Conservation (phyloP, 2,888 invertebrate species). For the Halictus ligatus region DNA sequence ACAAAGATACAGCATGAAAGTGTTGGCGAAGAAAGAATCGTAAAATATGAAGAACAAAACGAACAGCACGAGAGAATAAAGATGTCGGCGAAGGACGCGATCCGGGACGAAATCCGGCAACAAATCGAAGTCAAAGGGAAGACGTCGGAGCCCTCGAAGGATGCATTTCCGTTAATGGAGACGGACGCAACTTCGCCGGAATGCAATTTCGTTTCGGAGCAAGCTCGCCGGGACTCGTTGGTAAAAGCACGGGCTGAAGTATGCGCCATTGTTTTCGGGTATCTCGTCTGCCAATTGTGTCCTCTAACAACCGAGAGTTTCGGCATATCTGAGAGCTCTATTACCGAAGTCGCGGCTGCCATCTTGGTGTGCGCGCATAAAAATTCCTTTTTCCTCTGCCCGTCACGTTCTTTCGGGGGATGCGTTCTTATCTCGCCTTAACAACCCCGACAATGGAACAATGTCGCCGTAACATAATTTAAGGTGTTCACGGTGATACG, state of each 20-base stretch:
- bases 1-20: background rate
- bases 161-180: constrained; percentile 13
- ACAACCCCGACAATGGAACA: background rate
- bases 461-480: background rate
- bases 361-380: background rate
- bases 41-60: background rate
- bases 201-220: background rate
- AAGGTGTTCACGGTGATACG: background rate
- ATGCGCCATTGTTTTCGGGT: constrained; percentile 41
- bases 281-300: constrained; percentile 30
- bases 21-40: background rate
- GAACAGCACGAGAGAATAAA: background rate
- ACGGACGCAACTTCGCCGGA: background rate
- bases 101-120: background rate
- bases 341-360: background rate
- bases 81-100: background rate
- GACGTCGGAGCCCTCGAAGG: background rate
- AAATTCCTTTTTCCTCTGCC: background rate
- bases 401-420: background rate
- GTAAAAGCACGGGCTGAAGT: background rate
- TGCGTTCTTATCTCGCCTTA: background rate
- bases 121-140: background rate
- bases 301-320: constrained; percentile 31
- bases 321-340: background rate
- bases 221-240: background rate